phyloP scores from a whole-genome alignment of 1,140 invertebrate species.

The Diuraphis noxia region DNA sequence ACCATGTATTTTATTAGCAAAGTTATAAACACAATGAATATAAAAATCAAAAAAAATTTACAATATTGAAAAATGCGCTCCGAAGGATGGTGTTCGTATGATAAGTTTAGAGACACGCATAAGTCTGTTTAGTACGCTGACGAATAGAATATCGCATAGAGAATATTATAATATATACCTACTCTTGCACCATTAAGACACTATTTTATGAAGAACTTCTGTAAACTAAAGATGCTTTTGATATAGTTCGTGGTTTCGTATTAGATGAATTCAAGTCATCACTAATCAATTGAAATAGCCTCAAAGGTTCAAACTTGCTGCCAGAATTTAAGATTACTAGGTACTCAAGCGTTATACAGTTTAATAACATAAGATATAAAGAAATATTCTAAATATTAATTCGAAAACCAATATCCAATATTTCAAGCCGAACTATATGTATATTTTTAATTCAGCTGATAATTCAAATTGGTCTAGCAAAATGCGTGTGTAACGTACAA shows the following conservation, averaged over 20 bases:
- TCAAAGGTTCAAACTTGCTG: neutral
- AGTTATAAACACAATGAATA: neutral
- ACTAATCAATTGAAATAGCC: neutral
- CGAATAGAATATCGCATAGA: neutral
- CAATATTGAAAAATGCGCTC: neutral
- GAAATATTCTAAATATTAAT: no score
- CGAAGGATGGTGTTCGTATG: neutral
- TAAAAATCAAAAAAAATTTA: neutral
- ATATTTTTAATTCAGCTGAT: no score
- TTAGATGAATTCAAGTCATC: neutral
- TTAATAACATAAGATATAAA: no score
- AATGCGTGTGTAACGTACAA: no score
- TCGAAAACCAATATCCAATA: no score
- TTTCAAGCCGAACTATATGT: no score
- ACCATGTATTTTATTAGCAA: neutral
- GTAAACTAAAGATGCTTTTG: neutral
- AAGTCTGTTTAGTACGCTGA: neutral
- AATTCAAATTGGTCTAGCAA: no score
- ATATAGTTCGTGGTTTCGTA: neutral
- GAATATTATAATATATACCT: neutral
- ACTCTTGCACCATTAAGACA: neutral
- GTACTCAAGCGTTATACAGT: neutral
- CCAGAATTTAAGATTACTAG: neutral
- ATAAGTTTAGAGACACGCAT: neutral
- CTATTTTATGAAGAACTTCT: neutral